Conservation (phyloP, 2,797 vertebrate species). For the Macropus fuliginosus region DNA sequence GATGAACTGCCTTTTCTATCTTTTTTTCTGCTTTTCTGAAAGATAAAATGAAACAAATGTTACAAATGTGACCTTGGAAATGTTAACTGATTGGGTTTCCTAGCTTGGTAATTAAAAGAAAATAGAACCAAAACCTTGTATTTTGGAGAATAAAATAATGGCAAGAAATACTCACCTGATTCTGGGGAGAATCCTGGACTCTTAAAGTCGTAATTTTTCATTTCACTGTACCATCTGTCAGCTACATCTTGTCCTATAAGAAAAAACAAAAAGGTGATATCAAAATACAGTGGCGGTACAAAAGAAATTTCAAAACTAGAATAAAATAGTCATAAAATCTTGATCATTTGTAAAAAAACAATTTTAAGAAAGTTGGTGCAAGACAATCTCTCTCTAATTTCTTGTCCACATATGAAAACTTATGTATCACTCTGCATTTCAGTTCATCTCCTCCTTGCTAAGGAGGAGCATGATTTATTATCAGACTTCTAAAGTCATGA, state of each 20-base stretch:
- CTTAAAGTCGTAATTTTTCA: conserved; percentile 97
- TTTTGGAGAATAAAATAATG: neutral
- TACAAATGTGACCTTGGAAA: neutral
- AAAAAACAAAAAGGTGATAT: conserved; percentile 52
- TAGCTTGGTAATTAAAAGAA: neutral
- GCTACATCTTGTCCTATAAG: conserved; percentile 94
- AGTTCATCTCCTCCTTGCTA: neutral
- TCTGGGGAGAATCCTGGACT: conserved; percentile 95
- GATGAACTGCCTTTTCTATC: neutral
- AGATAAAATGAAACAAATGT: conserved; percentile 1
- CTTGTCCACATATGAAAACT: neutral
- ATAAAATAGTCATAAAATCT: neutral
- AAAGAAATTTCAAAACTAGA: neutral
- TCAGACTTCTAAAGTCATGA: neutral
- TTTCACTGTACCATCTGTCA: conserved; percentile 97
- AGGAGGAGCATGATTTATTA: neutral
- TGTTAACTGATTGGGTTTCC: neutral
- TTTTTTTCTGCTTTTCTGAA: conserved; percentile 11
- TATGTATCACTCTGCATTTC: neutral
- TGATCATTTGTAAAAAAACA: neutral
- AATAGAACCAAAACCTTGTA: neutral
- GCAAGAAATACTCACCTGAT: conserved; percentile 89
- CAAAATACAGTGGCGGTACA: conserved; percentile 32
- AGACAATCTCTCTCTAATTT: neutral
- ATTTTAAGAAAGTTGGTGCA: neutral